Percentiles rank a stretch among this genome's conserved stretches.
Evolutionary conservation across 1,140 invertebrate species (phyloP).

Genomic region (Caerostris extrusa): DNA sequence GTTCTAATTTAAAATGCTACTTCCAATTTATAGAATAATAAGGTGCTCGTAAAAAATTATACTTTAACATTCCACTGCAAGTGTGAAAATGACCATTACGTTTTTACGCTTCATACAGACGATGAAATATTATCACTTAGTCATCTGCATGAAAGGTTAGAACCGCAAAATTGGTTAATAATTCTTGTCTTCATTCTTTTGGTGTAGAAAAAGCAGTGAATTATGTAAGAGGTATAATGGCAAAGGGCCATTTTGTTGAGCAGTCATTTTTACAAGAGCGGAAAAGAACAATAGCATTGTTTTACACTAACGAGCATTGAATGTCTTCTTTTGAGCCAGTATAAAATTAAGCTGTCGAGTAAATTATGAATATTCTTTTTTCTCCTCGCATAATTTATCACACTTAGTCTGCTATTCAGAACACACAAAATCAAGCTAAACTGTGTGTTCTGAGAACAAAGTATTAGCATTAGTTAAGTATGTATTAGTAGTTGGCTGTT

Average conservation of each 20-base stretch:
- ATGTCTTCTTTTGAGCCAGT: not conserved
- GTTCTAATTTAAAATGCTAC: not conserved
- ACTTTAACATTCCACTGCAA: not conserved
- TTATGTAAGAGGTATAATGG: conserved; percentile 6
- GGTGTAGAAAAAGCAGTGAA: not conserved
- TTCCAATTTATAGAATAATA: not conserved
- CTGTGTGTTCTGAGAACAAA: no score
- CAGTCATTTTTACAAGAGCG: not conserved
- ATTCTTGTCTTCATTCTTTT: not conserved
- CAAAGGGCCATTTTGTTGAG: conserved; percentile 1
- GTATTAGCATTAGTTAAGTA: no score
- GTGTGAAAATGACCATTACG: not conserved
- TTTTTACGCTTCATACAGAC: not conserved
- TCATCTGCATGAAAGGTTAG: not conserved
- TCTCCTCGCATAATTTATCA: not conserved
- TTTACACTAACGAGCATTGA: not conserved
- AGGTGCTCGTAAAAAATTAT: not conserved
- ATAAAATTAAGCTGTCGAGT: not conserved
- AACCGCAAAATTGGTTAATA: conserved; percentile 25
- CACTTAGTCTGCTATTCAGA: not conserved
- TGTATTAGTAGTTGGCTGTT: no score
- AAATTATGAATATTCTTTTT: not conserved
- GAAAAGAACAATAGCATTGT: conserved; percentile 1
- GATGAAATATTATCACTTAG: conserved; percentile 8
- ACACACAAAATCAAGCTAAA: no score